Conservation (phyloP, 2,797 vertebrate species). For the Bradypodion pumilum region DNA sequence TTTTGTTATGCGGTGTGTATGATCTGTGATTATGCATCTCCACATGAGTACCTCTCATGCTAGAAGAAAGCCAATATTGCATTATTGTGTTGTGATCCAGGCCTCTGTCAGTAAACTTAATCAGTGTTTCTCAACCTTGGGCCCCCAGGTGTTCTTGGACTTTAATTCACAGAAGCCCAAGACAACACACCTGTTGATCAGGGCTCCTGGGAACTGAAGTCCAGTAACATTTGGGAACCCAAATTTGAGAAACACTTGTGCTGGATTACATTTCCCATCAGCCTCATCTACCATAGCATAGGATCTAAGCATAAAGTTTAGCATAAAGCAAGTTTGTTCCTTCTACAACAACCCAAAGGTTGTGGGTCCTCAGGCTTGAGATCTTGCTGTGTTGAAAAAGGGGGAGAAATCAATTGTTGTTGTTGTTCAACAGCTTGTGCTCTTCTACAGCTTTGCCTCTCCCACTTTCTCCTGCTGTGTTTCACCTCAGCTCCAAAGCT, state of each 20-base stretch:
- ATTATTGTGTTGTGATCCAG: rapidly evolving
- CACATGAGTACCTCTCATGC: rapidly evolving
- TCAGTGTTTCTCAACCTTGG: too few relatives aligned
- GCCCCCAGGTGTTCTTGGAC: too few relatives aligned
- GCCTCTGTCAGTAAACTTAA: too few relatives aligned
- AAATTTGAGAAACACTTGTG: too few relatives aligned
- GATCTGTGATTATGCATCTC: background rate
- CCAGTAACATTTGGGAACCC: too few relatives aligned
- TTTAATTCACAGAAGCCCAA: too few relatives aligned
- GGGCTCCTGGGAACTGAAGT: too few relatives aligned
- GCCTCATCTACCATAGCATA: too few relatives aligned
- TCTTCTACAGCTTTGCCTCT: background rate
- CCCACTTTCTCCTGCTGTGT: rapidly evolving
- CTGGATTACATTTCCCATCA: too few relatives aligned
- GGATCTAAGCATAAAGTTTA: background rate
- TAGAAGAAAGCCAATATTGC: background rate
- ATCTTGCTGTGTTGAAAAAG: background rate
- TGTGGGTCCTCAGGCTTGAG: too few relatives aligned
- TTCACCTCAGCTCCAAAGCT: background rate
- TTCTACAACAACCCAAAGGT: background rate
- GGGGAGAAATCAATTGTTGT: background rate
- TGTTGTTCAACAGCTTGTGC: rapidly evolving
- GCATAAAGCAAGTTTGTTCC: background rate
- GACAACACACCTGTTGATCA: too few relatives aligned
- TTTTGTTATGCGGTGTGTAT: too few relatives aligned